Conservation (phyloP, 2,888 invertebrate genomes). For the Nymphalis urticae region DNA sequence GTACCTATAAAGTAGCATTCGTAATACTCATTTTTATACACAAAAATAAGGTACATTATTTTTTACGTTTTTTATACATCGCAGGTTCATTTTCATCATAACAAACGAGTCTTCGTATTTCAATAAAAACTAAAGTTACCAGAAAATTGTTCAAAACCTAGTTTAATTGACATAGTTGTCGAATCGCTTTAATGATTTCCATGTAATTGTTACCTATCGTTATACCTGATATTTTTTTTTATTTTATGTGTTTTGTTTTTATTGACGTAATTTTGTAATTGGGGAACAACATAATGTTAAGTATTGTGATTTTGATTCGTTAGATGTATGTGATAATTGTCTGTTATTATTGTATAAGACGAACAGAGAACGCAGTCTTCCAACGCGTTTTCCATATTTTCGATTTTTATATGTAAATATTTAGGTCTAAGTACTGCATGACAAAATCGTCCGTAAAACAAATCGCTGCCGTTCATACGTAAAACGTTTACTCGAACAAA, state of each 20-base stretch:
- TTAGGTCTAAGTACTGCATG: constrained; percentile 67
- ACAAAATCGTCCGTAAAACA: constrained; percentile 64
- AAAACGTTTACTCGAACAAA: constrained; percentile 63
- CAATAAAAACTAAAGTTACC: constrained; percentile 76
- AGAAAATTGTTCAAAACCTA: constrained; percentile 76
- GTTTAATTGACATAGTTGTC: constrained; percentile 61
- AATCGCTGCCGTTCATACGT: constrained; percentile 59
- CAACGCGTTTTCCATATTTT: constrained; percentile 69
- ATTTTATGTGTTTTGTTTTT: constrained; percentile 65
- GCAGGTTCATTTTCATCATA: constrained; percentile 22
- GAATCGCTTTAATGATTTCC: constrained; percentile 70
- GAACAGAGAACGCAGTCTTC: constrained; percentile 73
- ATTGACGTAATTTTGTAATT: constrained; percentile 67
- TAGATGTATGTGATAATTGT: constrained; percentile 76
- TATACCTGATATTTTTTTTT: constrained; percentile 71
- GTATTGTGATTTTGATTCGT: constrained; percentile 75
- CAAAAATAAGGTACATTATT: constrained; percentile 40
- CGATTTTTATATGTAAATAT: constrained; percentile 58
- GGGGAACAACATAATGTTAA: constrained; percentile 79
- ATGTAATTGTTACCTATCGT: constrained; percentile 77
- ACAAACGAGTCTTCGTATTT: constrained; percentile 47
- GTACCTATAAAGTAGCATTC: constrained; percentile 33
- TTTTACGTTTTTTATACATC: constrained; percentile 23
- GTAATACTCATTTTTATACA: constrained; percentile 60
- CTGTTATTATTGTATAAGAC: constrained; percentile 59